Evolutionary conservation across 2,888 invertebrate genomes (phyloP).

Genomic region (Microctonus brassicae): DNA sequence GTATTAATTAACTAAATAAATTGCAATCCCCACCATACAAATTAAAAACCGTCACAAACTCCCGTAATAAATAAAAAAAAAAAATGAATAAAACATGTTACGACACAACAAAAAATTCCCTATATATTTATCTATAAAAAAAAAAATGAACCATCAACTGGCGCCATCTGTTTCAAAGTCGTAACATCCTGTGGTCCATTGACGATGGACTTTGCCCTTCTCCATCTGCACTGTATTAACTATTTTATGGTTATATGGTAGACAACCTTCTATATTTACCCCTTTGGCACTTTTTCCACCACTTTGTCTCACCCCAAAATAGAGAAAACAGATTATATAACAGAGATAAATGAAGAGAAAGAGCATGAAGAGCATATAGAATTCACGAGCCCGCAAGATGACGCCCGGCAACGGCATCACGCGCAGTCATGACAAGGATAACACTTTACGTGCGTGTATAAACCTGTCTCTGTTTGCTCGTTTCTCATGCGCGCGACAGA

Average conservation of each 20-base stretch:
- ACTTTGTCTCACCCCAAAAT: neutral
- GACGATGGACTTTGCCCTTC: neutral
- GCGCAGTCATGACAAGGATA: neutral
- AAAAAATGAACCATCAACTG: neutral
- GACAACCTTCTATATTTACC: neutral
- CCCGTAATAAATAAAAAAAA: too few relatives aligned
- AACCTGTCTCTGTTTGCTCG: neutral
- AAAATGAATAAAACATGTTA: too few relatives aligned
- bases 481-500: slow-evolving; percentile 1
- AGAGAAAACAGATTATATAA: too few relatives aligned
- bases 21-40: too few relatives aligned
- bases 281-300: neutral
- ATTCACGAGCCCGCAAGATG: neutral
- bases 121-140: neutral
- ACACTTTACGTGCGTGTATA: neutral
- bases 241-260: neutral
- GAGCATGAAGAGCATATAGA: neutral
- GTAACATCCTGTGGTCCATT: neutral
- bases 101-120: too few relatives aligned
- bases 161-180: neutral
- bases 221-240: neutral
- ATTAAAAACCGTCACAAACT: too few relatives aligned
- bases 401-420: slow-evolving; percentile 9
- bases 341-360: neutral
- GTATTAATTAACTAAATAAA: too few relatives aligned